Base-by-base conservation (phyloP, 2,113 vertebrate species). In the Connochaetes taurinus region DNA sequence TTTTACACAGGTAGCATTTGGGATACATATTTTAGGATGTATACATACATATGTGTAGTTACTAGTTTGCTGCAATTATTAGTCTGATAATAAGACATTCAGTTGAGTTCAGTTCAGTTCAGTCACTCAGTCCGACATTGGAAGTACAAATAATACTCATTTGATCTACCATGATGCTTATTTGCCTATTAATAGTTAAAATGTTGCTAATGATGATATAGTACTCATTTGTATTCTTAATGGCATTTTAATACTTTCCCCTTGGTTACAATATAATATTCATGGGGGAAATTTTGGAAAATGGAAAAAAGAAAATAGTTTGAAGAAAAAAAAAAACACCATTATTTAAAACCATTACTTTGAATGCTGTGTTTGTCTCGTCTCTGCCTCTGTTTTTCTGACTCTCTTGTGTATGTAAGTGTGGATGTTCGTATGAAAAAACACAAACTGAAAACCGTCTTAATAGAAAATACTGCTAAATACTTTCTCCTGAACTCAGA, bases 291-390 rank as follows among this genome's bases (percentile, higher is more conserved):
- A 55, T 45, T 94, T 43, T 33, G 86, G 71, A 92, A 92, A 96
- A 84, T 71, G 53, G 57, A 7, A 40, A 67, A 67, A 87, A 36
- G n/a, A 55, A 55, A 55, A 55, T 13, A 36, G 55, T 78, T 67
- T 71, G 60, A 91, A 64, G 87, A 43, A 16, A 87, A 85, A 89
- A 92, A 82, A 33, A 64, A 45, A 31, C 12, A 40, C 2, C 33
- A n/a, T 90, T 83, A 80, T 80, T 97, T 95, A 89, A 95, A 97
- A 85, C 27, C 47, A 25, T 58, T 89, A 29, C 57, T 95, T 87
- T 81, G 67, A 91, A 53, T 27, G 36, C 27, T 90, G 3, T n/a
- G 5, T 76, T 62, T 95, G 29, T 81, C 40, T 76, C 29, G 33
- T 89, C 53, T 94, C 60, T 94, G n/a, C 55, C 67, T 87, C 36